These are phyloP conservation scores for Drosophila rubida DNA, from an alignment of 2,888 invertebrate genomes.

Conservation along the genomic window DNA sequence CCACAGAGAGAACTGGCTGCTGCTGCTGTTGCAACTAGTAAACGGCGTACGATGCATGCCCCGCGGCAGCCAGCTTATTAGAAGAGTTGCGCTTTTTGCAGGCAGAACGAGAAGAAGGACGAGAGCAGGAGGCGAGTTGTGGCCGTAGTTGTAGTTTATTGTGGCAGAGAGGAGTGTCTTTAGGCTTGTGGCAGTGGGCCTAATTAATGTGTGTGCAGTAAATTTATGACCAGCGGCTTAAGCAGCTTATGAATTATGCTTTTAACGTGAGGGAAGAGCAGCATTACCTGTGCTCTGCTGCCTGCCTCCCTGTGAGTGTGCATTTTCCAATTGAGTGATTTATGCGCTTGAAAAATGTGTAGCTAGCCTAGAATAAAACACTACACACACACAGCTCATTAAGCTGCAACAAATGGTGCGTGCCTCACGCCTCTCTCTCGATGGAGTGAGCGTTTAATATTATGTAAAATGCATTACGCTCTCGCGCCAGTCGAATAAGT, in stretches of 20 bases:
- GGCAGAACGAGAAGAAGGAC: not conserved
- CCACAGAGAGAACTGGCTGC: constrained; percentile 8
- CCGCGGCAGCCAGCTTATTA: constrained; percentile 42
- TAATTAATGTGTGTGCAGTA: constrained; percentile 75
- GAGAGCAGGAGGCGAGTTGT: not conserved
- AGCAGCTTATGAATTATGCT: constrained; percentile 77
- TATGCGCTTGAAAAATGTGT: constrained; percentile 74
- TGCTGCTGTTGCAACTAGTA: constrained; percentile 14
- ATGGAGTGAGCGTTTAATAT: constrained; percentile 2
- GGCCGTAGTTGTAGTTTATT: constrained; percentile 3
- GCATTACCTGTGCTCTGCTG: constrained; percentile 7
- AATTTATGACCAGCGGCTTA: constrained; percentile 75
- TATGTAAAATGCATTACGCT: not conserved
- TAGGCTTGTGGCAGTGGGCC: constrained; percentile 51
- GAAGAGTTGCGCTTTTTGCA: constrained; percentile 38
- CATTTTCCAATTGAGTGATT: constrained; percentile 80
- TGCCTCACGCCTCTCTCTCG: constrained; percentile 1
- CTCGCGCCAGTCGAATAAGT: not conserved
- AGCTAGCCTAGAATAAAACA: constrained; percentile 35
- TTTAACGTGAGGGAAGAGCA: constrained; percentile 10
- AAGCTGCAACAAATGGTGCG: constrained; percentile 28
- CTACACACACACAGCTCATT: constrained; percentile 35
- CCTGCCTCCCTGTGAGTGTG: constrained; percentile 31
- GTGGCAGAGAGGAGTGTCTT: constrained; percentile 34
- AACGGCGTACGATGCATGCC: constrained; percentile 18